Conservation (phyloP, 1,140 invertebrate genomes). For the Nautilus pompilius region DNA sequence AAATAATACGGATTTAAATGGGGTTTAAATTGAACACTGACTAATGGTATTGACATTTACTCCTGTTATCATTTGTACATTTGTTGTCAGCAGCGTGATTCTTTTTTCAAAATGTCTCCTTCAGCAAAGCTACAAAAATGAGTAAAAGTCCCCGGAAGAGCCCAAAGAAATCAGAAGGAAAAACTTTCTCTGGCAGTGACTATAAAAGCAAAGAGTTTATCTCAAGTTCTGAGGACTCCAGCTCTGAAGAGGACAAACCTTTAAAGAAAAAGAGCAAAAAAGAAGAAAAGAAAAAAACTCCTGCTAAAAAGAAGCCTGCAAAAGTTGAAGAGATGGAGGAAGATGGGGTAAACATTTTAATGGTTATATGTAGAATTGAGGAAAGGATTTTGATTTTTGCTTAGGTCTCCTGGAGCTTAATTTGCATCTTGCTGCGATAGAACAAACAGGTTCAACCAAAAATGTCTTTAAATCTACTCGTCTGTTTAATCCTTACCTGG, state of each 20-base stretch:
- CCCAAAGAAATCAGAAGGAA: slow-evolving; percentile 58
- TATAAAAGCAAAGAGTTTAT: slow-evolving; percentile 91
- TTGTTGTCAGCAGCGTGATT: background rate
- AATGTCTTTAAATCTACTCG: no score
- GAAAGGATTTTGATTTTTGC: no score
- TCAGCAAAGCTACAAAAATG: background rate
- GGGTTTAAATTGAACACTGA: background rate
- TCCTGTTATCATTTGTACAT: background rate
- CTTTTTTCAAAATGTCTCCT: background rate
- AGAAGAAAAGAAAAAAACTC: slow-evolving; percentile 18
- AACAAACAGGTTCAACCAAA: no score
- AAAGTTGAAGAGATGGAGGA: slow-evolving; percentile 10
- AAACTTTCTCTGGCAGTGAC: slow-evolving; percentile 45
- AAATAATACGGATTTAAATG: no score
- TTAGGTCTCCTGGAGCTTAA: no score
- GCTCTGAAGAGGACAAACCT: slow-evolving; percentile 62
- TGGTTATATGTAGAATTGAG: no score
- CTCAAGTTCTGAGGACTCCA: slow-evolving; percentile 78
- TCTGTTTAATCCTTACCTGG: no score
- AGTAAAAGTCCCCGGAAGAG: slow-evolving; percentile 22
- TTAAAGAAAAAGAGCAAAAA: slow-evolving; percentile 30
- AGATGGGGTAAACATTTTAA: slow-evolving; percentile 22
- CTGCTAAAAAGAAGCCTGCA: background rate
- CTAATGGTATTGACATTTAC: background rate
- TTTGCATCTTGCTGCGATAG: no score